A percentile compares a stretch with the other conserved stretches of the same genome.
These are phyloP conservation scores for Cavia aperea DNA, from an alignment of 2,113 vertebrate genomes.

Conservation along the genomic window DNA sequence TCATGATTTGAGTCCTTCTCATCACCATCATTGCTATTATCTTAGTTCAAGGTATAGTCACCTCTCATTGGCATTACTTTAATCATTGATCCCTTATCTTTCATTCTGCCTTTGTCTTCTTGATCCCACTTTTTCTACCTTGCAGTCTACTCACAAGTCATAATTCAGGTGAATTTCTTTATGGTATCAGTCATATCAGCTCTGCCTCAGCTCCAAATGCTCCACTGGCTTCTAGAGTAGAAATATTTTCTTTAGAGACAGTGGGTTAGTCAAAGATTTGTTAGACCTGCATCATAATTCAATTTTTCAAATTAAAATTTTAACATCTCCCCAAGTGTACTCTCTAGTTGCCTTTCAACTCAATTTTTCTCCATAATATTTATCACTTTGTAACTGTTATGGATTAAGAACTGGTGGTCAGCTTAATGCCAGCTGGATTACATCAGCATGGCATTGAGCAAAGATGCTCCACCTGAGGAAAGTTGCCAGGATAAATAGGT, in stretches of 20 bases:
- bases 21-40: neutral
- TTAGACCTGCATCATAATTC: neutral
- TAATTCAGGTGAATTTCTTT: neutral
- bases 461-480: no score
- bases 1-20: neutral
- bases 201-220: neutral
- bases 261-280: neutral
- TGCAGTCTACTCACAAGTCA: neutral
- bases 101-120: neutral
- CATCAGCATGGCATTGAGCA: no score
- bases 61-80: neutral
- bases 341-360: neutral
- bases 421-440: no score
- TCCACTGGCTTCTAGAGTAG: neutral
- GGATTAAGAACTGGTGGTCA: no score
- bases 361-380: conserved; percentile 9
- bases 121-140: neutral
- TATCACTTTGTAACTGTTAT: neutral
- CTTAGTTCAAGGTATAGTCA: neutral
- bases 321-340: neutral
- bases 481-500: no score
- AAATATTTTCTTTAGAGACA: neutral
- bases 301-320: neutral
- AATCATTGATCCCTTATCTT: neutral
- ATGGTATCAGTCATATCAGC: neutral